These are phyloP conservation scores for Psittacus erithacus DNA, from an alignment of 2,113 vertebrate species.

Conservation along the genomic window DNA sequence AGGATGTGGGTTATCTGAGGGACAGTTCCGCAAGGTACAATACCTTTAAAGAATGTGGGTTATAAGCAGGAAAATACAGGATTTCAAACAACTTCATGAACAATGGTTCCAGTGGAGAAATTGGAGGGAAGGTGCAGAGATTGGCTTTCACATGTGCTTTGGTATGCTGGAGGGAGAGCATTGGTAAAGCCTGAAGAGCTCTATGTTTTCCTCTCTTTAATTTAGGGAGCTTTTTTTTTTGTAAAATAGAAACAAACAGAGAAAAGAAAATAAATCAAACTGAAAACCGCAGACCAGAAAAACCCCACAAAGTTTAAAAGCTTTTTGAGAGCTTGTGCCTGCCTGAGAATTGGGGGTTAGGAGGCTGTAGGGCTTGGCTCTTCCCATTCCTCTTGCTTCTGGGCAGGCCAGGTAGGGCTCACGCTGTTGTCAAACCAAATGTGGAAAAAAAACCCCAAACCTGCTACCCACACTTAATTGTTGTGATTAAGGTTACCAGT, in stretches of 20 bases:
- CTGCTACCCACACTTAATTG: background rate
- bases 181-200: background rate
- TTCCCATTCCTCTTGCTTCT: background rate
- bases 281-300: conserved; percentile 56
- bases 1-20: conserved; percentile 30
- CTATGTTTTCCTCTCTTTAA: background rate
- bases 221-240: conserved; percentile 26
- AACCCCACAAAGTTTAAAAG: background rate
- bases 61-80: background rate
- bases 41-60: background rate
- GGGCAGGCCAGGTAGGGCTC: background rate
- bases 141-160: background rate
- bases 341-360: background rate
- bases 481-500: background rate
- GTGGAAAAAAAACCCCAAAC: background rate
- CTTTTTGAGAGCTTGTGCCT: background rate
- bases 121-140: background rate
- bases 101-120: background rate
- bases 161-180: background rate
- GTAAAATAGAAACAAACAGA: conserved; percentile 50
- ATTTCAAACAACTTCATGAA: background rate
- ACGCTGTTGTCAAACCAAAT: background rate
- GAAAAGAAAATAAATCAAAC: conserved; percentile 54
- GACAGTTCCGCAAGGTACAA: background rate
- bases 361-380: background rate